phyloP scores from a whole-genome alignment of 2,888 invertebrate genomes.

The Cordilura impudica region DNA sequence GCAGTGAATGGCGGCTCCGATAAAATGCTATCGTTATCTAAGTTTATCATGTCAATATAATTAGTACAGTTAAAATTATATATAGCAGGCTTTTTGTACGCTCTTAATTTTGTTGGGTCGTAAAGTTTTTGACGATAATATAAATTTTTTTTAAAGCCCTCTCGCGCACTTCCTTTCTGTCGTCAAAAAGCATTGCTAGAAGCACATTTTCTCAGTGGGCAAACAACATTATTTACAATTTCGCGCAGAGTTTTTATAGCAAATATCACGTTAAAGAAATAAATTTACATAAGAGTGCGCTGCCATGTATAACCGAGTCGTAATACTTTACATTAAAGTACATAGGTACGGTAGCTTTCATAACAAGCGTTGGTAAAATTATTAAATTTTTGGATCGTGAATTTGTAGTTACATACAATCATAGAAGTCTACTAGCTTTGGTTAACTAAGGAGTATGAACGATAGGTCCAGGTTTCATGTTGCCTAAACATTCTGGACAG shows the following conservation, averaged over 20 bases:
- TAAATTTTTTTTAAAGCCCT: constrained; percentile 6
- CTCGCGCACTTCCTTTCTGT: not conserved
- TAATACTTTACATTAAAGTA: constrained; percentile 9
- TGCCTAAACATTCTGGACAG: no score
- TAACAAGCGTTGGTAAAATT: constrained; percentile 2
- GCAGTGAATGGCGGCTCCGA: constrained; percentile 4
- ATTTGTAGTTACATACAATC: no score
- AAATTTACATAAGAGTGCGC: constrained; percentile 4
- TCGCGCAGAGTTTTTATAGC: not conserved
- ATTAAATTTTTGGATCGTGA: not conserved
- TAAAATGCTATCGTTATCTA: not conserved
- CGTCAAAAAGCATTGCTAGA: constrained; percentile 7
- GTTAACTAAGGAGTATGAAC: not conserved
- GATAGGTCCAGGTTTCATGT: no score
- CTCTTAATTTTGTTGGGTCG: not conserved
- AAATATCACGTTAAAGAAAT: constrained; percentile 4
- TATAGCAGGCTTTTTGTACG: constrained; percentile 11
- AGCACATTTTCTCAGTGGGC: constrained; percentile 1
- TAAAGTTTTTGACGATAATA: constrained; percentile 2
- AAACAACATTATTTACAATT: not conserved
- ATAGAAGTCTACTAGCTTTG: no score
- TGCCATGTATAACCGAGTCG: constrained; percentile 1
- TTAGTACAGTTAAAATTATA: constrained; percentile 3
- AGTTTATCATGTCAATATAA: not conserved
- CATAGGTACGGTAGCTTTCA: not conserved